These are phyloP conservation scores for Elegia similella DNA, from an alignment of 2,888 invertebrate genomes.

Conservation along the genomic window DNA sequence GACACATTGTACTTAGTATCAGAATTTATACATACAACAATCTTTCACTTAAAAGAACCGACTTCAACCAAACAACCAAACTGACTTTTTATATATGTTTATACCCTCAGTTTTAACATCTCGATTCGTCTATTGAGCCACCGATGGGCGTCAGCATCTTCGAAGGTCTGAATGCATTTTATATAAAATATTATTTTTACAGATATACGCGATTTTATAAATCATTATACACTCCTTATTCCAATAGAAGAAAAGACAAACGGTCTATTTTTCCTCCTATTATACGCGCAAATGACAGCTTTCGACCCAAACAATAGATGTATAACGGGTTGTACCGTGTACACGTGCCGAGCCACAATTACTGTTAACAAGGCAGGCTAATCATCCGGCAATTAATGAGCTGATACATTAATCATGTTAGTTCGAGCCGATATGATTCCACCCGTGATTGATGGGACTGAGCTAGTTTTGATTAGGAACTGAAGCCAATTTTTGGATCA, in stretches of 20 bases:
- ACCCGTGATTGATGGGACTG: conserved; percentile 20
- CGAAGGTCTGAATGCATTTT: no score
- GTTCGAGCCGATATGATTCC: conserved; percentile 29
- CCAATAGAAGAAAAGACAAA: neutral
- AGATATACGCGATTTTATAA: no score
- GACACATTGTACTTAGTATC: no score
- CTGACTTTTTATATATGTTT: no score
- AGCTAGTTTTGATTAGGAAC: neutral
- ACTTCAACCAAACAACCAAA: no score
- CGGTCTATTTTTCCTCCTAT: conserved; percentile 1
- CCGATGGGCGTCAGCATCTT: no score
- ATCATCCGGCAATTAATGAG: conserved; percentile 45
- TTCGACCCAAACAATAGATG: conserved; percentile 12
- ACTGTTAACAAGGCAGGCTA: conserved; percentile 26
- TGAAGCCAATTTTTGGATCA: neutral
- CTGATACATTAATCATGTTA: conserved; percentile 53
- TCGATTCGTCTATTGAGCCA: no score
- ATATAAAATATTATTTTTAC: no score
- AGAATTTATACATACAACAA: no score
- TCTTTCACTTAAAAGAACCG: no score
- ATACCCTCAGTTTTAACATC: no score
- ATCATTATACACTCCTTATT: no score
- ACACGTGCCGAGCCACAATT: conserved; percentile 26
- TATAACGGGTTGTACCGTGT: conserved; percentile 23
- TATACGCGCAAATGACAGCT: neutral